Evolutionary conservation across 2,113 vertebrate genomes (phyloP).

Genomic region (Cnemophilus loriae): DNA sequence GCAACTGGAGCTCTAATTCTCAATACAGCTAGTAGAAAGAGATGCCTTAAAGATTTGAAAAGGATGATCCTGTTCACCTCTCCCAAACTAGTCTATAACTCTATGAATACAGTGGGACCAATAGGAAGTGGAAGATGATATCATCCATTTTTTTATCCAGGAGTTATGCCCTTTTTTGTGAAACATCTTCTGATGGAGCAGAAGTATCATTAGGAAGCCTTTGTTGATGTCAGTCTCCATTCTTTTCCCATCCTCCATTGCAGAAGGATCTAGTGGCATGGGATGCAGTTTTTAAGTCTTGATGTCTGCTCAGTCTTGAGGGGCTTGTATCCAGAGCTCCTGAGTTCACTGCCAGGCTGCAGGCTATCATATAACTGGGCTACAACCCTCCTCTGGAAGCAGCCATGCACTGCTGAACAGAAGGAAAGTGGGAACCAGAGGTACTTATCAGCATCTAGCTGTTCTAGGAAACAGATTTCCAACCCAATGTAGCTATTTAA

Average conservation of each 20-base stretch:
- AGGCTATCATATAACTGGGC: neutral
- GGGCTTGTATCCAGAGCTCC: neutral
- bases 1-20: neutral
- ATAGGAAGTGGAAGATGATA: neutral
- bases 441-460: neutral
- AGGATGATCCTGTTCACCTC: neutral
- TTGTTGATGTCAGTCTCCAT: neutral
- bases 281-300: neutral
- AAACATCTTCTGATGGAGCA: neutral
- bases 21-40: neutral
- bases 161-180: neutral
- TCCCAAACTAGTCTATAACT: neutral
- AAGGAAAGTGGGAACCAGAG: neutral
- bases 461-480: neutral
- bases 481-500: neutral
- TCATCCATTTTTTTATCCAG: neutral
- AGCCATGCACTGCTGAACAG: neutral
- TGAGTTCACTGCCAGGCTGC: neutral
- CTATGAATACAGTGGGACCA: neutral
- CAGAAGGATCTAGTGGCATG: neutral
- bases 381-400: neutral
- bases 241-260: neutral
- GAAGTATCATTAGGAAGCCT: neutral
- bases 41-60: neutral
- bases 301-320: neutral